Base-by-base conservation (phyloP, 1,140 invertebrate species). In the Cyclina sinensis region DNA sequence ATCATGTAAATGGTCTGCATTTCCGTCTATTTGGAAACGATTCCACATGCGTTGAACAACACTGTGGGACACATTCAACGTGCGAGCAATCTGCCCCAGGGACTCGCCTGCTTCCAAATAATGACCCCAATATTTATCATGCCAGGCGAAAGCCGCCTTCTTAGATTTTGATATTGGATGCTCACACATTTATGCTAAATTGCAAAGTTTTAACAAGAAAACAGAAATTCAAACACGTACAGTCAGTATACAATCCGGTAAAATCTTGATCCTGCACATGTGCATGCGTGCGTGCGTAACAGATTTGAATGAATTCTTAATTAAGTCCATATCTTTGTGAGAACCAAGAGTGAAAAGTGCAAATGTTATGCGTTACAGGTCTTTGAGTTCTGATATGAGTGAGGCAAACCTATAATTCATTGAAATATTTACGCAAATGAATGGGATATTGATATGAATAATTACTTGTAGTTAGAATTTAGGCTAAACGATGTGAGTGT, bases 101-200 rank as follows among this genome's bases (percentile, higher is more conserved):
- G 62, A 65, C 27, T 30, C 62, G 32, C 62, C 62, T 65, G 62
- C 24, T 27, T 65, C 14, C n/a, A 65, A 65, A 14, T 30, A 30
- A 65, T 27, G 14, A 27, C 18, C 62, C n/a, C 62, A 4, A 5
- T 65, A 65, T 65, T 65, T 27, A 65, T 65, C 62, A 30, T 9
- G 62, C 18, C 24, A 65, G 62, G 62, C 62, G 62, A 30, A 54
- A 54, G 65, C 65, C 65, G 65, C 65, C 65, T 70, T 70, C 65
- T 70, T 12, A 37, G 30, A 18, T 70, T 37, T 70, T 70, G 65
- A 70, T 70, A 43, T 70, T 70, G 65, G 39, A 70, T 70, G 65
- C 65, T 39, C 32, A 70, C 27, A 39, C 65, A 70, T 30, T n/a
- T n/a, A 30, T 35, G 65, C 65, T 70, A 35, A 70, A 70, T 70